Percentiles rank a stretch among this genome's conserved stretches.
These are phyloP conservation scores for Epicauta chinensis DNA, from an alignment of 1,140 invertebrate genomes.

Conservation along the genomic window DNA sequence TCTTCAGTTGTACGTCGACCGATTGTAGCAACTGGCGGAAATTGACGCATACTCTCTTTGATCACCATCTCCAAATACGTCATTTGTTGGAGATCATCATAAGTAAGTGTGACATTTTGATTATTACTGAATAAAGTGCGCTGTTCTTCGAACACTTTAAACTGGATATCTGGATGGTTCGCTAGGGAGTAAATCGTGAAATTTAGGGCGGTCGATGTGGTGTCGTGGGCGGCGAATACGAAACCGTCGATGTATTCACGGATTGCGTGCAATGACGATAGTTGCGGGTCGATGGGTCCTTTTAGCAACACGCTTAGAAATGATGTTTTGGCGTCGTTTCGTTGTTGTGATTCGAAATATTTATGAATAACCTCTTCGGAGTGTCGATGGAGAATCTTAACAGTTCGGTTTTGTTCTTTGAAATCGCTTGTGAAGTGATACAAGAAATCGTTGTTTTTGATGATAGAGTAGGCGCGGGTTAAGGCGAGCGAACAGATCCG, in stretches of 20 bases:
- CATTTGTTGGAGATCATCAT: slow-evolving; percentile 38
- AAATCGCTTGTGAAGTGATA: slow-evolving; percentile 23
- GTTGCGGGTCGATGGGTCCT: too few species aligned
- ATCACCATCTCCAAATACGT: slow-evolving; percentile 47
- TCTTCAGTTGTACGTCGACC: slow-evolving; percentile 50
- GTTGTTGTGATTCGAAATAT: slow-evolving; percentile 1
- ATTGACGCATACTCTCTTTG: slow-evolving; percentile 43
- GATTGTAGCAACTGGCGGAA: slow-evolving; percentile 54
- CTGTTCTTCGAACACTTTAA: slow-evolving; percentile 57
- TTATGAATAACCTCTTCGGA: slow-evolving; percentile 44
- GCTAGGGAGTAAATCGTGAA: slow-evolving; percentile 54
- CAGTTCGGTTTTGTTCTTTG: slow-evolving; percentile 42
- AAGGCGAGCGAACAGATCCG: slow-evolving; percentile 43
- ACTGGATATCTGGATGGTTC: slow-evolving; percentile 51
- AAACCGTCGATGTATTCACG: slow-evolving; percentile 81
- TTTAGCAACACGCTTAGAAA: too few species aligned
- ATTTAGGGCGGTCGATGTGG: slow-evolving; percentile 54
- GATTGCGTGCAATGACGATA: slow-evolving; percentile 62
- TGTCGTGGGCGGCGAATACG: slow-evolving; percentile 77
- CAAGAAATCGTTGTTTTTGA: slow-evolving; percentile 13
- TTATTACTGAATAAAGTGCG: slow-evolving; percentile 34
- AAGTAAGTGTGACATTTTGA: slow-evolving; percentile 42
- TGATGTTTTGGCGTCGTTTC: slow-evolving; percentile 49
- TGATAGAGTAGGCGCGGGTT: slow-evolving; percentile 41
- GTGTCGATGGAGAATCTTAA: slow-evolving; percentile 61